Percentiles rank a stretch among this genome's conserved stretches.
phyloP scores from a whole-genome alignment of 2,888 invertebrate species.

The Limnephilus marmoratus region DNA sequence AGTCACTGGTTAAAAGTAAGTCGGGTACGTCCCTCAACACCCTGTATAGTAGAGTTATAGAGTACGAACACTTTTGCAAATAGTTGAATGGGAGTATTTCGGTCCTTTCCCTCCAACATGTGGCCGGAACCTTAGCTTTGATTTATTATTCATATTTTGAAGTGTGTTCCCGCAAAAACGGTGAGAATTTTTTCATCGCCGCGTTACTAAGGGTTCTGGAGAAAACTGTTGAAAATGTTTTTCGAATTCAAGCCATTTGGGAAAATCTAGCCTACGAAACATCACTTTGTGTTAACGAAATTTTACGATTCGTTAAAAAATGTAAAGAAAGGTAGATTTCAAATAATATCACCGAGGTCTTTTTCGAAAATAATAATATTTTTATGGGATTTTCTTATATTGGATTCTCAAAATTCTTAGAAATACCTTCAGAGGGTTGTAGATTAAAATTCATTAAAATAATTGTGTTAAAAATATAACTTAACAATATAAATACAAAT shows the following conservation, averaged over 20 bases:
- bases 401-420: too few species aligned
- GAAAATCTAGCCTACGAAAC: background rate
- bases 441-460: too few species aligned
- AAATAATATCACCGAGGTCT: background rate
- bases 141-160: slow-evolving; percentile 64
- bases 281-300: background rate
- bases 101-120: slow-evolving; percentile 8
- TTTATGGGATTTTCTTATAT: too few species aligned
- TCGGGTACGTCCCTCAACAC: too few species aligned
- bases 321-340: background rate
- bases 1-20: too few species aligned
- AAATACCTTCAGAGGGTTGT: too few species aligned
- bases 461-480: too few species aligned
- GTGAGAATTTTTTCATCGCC: slow-evolving; percentile 54
- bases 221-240: slow-evolving; percentile 47
- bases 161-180: slow-evolving; percentile 58
- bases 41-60: background rate
- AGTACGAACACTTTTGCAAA: background rate
- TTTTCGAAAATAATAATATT: too few species aligned
- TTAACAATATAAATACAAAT: too few species aligned
- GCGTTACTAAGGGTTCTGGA: slow-evolving; percentile 25
- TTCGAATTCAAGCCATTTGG: background rate
- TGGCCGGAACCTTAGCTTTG: slow-evolving; percentile 57
- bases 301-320: background rate
- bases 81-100: slow-evolving; percentile 27